Evolutionary conservation across 2,797 vertebrate genomes (phyloP).

Genomic region (Danio aesculapii): DNA sequence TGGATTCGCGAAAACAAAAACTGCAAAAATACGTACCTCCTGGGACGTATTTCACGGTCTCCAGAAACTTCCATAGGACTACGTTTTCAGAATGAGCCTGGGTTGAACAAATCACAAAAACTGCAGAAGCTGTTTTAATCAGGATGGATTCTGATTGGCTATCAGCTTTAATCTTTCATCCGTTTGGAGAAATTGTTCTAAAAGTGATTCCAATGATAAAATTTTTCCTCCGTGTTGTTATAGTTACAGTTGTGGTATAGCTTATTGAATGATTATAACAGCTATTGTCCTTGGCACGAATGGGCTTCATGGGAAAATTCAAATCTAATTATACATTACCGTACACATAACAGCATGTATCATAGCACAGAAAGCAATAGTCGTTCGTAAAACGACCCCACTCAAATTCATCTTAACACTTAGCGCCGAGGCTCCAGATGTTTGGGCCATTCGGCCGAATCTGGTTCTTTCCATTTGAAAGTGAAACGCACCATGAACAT

Average conservation of each 20-base stretch:
- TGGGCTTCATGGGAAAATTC: neutral
- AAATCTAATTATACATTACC: neutral
- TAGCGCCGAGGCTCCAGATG: constrained; percentile 7
- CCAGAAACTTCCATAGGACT: too few species aligned
- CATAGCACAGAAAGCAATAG: neutral
- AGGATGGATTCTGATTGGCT: neutral
- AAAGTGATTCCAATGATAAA: neutral
- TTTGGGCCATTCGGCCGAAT: constrained; percentile 5
- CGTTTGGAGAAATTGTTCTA: neutral
- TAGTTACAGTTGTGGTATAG: neutral
- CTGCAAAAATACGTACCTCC: too few species aligned
- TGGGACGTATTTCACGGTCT: too few species aligned
- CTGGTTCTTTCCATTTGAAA: constrained; percentile 19
- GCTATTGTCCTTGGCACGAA: neutral
- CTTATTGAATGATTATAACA: neutral
- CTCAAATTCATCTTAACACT: constrained; percentile 10
- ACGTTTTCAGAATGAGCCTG: too few species aligned
- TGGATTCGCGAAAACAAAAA: too few species aligned
- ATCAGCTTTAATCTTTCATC: neutral
- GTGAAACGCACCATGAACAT: constrained; percentile 35
- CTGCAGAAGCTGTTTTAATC: too few species aligned
- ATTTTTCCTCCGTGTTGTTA: neutral
- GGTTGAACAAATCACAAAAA: too few species aligned
- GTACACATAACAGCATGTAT: neutral
- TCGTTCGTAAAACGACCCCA: neutral